A percentile compares a stretch with the other conserved stretches of the same genome.
Conservation (phyloP, 2,113 vertebrate species). For the Chaetodon trifascialis region DNA sequence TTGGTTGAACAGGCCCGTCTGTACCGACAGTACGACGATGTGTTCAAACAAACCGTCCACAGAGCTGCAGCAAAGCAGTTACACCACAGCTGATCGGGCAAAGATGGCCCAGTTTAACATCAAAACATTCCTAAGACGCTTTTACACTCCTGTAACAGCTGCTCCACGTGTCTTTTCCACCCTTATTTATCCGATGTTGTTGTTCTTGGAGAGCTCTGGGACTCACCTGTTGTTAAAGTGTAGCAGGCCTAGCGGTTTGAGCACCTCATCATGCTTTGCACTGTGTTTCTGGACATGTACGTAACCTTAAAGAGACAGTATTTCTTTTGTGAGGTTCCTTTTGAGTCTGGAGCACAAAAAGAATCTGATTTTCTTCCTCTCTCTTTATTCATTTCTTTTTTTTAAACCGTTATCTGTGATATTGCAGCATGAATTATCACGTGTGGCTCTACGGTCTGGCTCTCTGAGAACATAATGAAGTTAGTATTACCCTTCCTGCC, state of each 20-base stretch:
- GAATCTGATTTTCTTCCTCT: slow-evolving; percentile 26
- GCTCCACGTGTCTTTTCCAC: slow-evolving; percentile 22
- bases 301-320: slow-evolving; percentile 83
- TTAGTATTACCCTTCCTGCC: slow-evolving; percentile 76
- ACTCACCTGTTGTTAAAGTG: slow-evolving; percentile 52
- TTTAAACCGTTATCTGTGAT: slow-evolving; percentile 37
- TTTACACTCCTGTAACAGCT: slow-evolving; percentile 24
- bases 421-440: slow-evolving; percentile 59
- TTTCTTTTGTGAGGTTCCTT: slow-evolving; percentile 75
- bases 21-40: slow-evolving; percentile 11
- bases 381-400: background rate
- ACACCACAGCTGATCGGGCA: slow-evolving; percentile 19
- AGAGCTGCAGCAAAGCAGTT: slow-evolving; percentile 49
- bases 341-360: slow-evolving; percentile 55
- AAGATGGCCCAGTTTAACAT: slow-evolving; percentile 18
- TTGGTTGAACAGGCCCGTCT: slow-evolving; percentile 38
- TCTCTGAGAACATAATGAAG: slow-evolving; percentile 62
- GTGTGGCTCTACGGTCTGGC: slow-evolving; percentile 51
- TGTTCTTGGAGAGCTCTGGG: slow-evolving; percentile 57
- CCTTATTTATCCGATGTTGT: slow-evolving; percentile 21
- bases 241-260: slow-evolving; percentile 61
- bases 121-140: slow-evolving; percentile 49
- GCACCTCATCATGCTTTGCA: slow-evolving; percentile 64
- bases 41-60: slow-evolving; percentile 26
- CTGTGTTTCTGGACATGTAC: slow-evolving; percentile 72